phyloP scores from a whole-genome alignment of 1,140 invertebrate genomes.

The Lepidurus arcticus region DNA sequence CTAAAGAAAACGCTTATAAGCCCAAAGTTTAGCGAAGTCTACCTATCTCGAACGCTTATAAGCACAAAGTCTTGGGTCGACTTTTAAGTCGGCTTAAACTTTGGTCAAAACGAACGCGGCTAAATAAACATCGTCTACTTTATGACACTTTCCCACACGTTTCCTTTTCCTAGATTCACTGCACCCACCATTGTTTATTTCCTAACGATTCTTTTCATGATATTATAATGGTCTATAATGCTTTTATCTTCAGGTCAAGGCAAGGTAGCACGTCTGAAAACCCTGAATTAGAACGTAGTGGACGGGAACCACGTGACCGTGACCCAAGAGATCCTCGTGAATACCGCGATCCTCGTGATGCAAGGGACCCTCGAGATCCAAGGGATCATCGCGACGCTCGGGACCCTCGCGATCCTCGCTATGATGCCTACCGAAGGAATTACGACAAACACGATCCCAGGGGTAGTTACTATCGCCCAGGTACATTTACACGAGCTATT shows the following conservation, averaged over 20 bases:
- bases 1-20: too few species aligned
- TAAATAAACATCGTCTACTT: too few species aligned
- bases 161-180: too few species aligned
- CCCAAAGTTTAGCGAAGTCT: too few species aligned
- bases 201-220: neutral
- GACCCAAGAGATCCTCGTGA: slow-evolving; percentile 27
- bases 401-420: slow-evolving; percentile 24
- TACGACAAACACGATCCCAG: neutral
- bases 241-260: neutral
- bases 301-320: slow-evolving; percentile 25
- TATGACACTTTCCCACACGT: too few species aligned
- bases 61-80: neutral
- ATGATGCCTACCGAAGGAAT: neutral
- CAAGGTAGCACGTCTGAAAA: neutral
- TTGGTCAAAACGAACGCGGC: too few species aligned
- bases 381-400: slow-evolving; percentile 31
- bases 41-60: too few species aligned
- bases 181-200: neutral
- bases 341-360: neutral
- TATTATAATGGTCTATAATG: neutral
- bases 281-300: slow-evolving; percentile 26
- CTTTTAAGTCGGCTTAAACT: too few species aligned
- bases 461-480: neutral
- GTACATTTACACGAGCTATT: neutral
- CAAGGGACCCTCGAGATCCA: slow-evolving; percentile 28